Conservation (phyloP, 2,797 vertebrate genomes). For the Orestias chungarensis region DNA sequence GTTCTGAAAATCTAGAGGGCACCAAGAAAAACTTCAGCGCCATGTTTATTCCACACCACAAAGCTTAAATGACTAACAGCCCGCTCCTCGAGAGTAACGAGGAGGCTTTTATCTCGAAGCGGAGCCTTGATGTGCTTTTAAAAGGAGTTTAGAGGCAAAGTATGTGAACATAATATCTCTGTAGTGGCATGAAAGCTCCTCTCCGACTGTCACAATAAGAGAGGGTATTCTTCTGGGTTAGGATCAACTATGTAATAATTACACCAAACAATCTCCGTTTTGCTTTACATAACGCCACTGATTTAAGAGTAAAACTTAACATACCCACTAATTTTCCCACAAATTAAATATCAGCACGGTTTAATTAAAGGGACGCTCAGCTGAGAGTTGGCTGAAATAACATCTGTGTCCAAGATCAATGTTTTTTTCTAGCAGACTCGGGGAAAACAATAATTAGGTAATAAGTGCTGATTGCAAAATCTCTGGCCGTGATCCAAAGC, state of each 20-base stretch:
- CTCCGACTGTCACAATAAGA: conserved; percentile 4
- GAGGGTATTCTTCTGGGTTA: neutral
- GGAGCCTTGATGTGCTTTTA: neutral
- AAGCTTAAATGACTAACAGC: conserved; percentile 47
- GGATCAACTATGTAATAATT: neutral
- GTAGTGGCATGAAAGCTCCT: neutral
- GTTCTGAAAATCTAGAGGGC: conserved; percentile 22
- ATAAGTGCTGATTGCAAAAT: conserved; percentile 25
- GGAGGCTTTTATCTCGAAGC: conserved; percentile 31
- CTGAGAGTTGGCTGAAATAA: conserved; percentile 29
- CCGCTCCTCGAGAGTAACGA: conserved; percentile 21
- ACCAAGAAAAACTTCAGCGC: conserved; percentile 45
- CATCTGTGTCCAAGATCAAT: conserved; percentile 18
- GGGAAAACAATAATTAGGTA: conserved; percentile 45
- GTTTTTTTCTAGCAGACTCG: neutral
- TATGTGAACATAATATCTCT: conserved; percentile 6
- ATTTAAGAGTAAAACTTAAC: neutral
- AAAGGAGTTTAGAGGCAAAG: conserved; percentile 4
- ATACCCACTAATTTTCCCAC: too few species aligned
- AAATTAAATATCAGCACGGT: conserved; percentile 33
- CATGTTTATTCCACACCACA: conserved; percentile 41
- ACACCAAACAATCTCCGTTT: neutral
- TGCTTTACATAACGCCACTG: conserved; percentile 8
- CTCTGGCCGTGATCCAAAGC: conserved; percentile 2
- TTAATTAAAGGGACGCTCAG: conserved; percentile 20